These are phyloP conservation scores for Tromatobia lineatoria DNA, from an alignment of 2,888 invertebrate species.

Conservation along the genomic window DNA sequence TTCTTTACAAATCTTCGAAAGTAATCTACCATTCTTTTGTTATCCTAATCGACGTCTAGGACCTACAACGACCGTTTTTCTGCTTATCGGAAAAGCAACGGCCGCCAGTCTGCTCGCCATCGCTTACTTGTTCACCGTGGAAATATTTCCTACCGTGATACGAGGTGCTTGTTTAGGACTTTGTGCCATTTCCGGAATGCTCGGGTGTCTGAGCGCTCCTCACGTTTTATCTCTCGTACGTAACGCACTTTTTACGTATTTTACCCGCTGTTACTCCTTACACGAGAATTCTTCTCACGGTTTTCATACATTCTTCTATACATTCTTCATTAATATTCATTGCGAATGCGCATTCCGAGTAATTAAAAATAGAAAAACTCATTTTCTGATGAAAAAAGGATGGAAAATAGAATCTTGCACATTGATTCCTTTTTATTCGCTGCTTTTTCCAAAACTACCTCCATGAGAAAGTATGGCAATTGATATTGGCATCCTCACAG, in stretches of 20 bases:
- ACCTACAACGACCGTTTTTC: slow-evolving; percentile 70
- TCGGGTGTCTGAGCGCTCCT: slow-evolving; percentile 86
- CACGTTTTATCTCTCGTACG: slow-evolving; percentile 82
- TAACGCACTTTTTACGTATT: slow-evolving; percentile 30
- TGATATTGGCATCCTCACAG: too few relatives aligned
- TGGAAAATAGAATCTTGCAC: too few relatives aligned
- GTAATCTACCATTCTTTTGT: slow-evolving; percentile 1
- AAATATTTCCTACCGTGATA: slow-evolving; percentile 84
- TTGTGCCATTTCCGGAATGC: slow-evolving; percentile 85
- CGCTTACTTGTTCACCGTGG: slow-evolving; percentile 83
- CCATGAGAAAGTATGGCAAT: too few relatives aligned
- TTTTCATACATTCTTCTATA: neutral
- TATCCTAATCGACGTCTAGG: slow-evolving; percentile 32
- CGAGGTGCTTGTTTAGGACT: slow-evolving; percentile 84
- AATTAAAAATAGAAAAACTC: too few relatives aligned
- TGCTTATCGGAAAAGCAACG: slow-evolving; percentile 84
- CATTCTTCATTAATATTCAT: neutral
- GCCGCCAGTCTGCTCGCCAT: slow-evolving; percentile 85
- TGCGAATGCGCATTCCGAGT: too few relatives aligned
- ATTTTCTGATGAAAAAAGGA: too few relatives aligned
- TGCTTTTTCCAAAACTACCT: too few relatives aligned
- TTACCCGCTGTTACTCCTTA: neutral
- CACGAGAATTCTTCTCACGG: neutral
- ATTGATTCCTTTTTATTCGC: too few relatives aligned
- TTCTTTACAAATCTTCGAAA: neutral